phyloP scores from a whole-genome alignment of 2,113 vertebrate genomes.

The Stercorarius parasiticus region DNA sequence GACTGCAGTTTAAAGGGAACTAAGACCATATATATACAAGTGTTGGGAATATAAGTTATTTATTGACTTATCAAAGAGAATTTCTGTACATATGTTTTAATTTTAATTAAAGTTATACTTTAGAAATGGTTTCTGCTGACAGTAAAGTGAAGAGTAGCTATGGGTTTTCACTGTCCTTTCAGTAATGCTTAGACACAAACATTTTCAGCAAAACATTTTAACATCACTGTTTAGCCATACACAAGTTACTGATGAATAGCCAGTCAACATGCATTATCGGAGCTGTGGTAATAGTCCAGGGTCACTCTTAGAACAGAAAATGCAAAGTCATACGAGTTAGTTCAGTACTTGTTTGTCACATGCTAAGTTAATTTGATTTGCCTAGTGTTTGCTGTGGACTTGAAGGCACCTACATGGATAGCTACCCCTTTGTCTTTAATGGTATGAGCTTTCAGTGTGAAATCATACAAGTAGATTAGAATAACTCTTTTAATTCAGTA shows the following conservation, averaged over 20 bases:
- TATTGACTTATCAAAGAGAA: not conserved
- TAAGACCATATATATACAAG: not conserved
- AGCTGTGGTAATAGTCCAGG: not conserved
- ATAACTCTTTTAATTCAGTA: not conserved
- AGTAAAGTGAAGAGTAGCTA: not conserved
- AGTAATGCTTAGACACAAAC: not conserved
- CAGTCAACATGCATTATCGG: not conserved
- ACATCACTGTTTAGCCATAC: not conserved
- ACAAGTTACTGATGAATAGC: not conserved
- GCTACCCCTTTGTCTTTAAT: not conserved
- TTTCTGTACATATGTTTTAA: not conserved
- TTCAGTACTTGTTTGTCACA: not conserved
- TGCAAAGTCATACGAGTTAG: not conserved
- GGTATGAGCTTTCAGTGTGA: not conserved
- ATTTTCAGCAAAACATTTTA: not conserved
- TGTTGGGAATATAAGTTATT: not conserved
- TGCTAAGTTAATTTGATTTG: not conserved
- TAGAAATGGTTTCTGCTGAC: not conserved
- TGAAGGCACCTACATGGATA: not conserved
- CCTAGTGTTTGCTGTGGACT: not conserved
- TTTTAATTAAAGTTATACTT: not conserved
- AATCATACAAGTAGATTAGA: not conserved
- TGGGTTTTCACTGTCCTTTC: not conserved
- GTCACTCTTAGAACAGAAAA: not conserved
- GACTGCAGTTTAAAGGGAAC: not conserved